These are phyloP conservation scores for Eleutherodactylus coqui DNA, from an alignment of 2,797 vertebrate species.

Conservation along the genomic window DNA sequence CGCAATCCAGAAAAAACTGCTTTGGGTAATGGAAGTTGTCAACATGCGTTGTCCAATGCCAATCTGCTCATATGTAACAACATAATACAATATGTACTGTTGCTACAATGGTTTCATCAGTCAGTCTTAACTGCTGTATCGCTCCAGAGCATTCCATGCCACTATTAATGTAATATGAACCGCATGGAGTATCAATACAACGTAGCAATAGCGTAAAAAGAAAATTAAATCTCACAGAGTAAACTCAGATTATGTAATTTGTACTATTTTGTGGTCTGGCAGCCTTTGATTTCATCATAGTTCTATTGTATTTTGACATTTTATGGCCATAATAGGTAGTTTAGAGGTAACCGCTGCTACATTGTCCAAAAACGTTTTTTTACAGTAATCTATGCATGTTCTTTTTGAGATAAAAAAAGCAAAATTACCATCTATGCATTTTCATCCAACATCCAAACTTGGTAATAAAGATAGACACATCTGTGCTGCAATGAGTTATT, in stretches of 20 bases:
- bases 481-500: neutral
- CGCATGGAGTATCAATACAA: conserved; percentile 6
- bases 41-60: conserved; percentile 40
- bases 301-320: conserved; percentile 12
- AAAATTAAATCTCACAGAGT: conserved; percentile 15
- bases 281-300: conserved; percentile 16
- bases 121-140: conserved; percentile 26
- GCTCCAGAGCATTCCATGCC: conserved; percentile 37
- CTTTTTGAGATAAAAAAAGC: conserved; percentile 16
- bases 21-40: conserved; percentile 59
- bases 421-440: neutral
- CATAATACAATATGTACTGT: conserved; percentile 20
- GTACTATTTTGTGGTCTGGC: conserved; percentile 46
- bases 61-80: conserved; percentile 42
- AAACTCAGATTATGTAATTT: conserved; percentile 39
- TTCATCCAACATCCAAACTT: neutral
- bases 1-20: conserved; percentile 38
- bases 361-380: neutral
- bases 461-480: neutral
- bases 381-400: conserved; percentile 17
- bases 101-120: conserved; percentile 45
- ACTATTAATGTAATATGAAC: conserved; percentile 47
- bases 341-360: neutral
- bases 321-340: conserved; percentile 42
- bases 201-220: conserved; percentile 32